Conservation (phyloP, 92 coral and sea anemone species). For the Phenganax stokvisi region DNA sequence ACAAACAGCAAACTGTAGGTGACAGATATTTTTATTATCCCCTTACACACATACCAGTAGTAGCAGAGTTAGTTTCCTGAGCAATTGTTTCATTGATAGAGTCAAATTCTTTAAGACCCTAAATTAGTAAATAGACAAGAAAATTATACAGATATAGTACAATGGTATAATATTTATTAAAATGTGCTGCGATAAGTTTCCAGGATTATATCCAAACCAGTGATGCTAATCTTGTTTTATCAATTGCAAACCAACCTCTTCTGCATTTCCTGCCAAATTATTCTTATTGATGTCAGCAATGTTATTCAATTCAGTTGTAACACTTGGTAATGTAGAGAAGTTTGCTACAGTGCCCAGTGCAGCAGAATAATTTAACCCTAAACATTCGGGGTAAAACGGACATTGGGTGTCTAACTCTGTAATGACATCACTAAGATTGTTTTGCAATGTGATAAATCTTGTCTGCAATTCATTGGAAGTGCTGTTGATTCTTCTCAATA, state of each 20-base stretch:
- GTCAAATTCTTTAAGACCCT: slow-evolving; percentile 65
- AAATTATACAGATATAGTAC: too few species aligned
- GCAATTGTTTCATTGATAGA: slow-evolving; percentile 58
- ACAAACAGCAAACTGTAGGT: background rate
- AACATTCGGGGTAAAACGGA: rapidly evolving
- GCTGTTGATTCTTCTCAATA: slow-evolving; percentile 46
- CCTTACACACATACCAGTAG: slow-evolving; percentile 41
- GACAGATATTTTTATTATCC: background rate
- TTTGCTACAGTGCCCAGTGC: slow-evolving; percentile 53
- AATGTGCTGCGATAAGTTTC: too few species aligned
- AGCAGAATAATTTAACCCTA: background rate
- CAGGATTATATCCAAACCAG: background rate
- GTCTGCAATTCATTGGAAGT: slow-evolving; percentile 49
- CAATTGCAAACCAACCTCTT: slow-evolving; percentile 44
- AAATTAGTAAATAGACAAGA: background rate
- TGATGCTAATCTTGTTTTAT: background rate
- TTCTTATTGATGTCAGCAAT: slow-evolving; percentile 47
- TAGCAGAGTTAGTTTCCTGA: slow-evolving; percentile 53
- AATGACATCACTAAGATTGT: slow-evolving; percentile 28
- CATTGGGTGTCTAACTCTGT: background rate
- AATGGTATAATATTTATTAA: too few species aligned
- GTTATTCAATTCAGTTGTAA: slow-evolving; percentile 41
- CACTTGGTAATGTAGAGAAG: slow-evolving; percentile 65
- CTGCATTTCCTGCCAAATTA: slow-evolving; percentile 60
- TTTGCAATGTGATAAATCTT: slow-evolving; percentile 7